Evolutionary conservation across 2,113 vertebrate species (phyloP).

Genomic region (Muntiacus reevesi): DNA sequence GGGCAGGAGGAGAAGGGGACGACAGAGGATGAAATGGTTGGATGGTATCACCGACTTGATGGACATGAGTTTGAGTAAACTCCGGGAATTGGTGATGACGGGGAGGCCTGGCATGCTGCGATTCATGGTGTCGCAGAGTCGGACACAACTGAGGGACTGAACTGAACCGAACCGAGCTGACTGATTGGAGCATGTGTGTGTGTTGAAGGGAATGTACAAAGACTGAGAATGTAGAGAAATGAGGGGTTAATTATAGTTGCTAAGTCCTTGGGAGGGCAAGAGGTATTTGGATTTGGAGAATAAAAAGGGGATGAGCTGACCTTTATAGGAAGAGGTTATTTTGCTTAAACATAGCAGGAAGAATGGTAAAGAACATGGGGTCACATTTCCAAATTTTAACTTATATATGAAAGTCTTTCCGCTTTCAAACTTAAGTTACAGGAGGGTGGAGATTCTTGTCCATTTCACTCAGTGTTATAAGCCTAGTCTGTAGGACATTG

Average conservation of each 20-base stretch:
- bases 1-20: no score
- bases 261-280: not conserved
- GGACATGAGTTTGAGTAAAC: no score
- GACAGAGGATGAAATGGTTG: no score
- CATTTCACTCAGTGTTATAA: not conserved
- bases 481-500: no score
- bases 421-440: no score
- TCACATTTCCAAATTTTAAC: not conserved
- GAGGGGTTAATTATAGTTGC: not conserved
- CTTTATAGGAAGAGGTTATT: not conserved
- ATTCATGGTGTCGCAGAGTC: no score
- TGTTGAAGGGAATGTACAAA: fast-evolving
- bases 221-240: not conserved
- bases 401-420: fast-evolving
- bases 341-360: not conserved
- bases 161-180: no score
- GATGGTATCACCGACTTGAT: no score
- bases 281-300: not conserved
- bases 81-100: no score
- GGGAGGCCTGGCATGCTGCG: no score
- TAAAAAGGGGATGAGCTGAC: not conserved
- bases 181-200: fast-evolving
- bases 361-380: not conserved
- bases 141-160: no score
- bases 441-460: not conserved